Percentiles rank a stretch among this genome's conserved stretches.
phyloP scores from a whole-genome alignment of 2,113 vertebrate genomes.

The Dicerorhinus sumatrensis region DNA sequence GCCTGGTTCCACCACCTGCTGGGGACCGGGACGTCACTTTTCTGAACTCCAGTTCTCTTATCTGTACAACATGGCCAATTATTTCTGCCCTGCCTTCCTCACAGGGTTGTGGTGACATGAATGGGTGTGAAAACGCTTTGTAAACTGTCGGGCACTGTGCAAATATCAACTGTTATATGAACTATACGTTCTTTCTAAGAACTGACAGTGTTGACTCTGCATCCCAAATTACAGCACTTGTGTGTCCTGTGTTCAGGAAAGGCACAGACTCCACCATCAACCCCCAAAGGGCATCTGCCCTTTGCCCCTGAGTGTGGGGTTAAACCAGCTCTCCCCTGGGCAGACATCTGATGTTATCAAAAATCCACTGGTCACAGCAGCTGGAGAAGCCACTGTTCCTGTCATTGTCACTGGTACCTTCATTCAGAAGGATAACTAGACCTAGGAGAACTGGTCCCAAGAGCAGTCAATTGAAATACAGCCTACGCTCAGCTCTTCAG shows the following conservation, averaged over 20 bases:
- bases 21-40: background rate
- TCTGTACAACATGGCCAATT: background rate
- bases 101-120: background rate
- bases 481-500: background rate
- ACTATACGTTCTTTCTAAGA: background rate
- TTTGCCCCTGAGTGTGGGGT: background rate
- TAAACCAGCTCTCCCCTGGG: constrained; percentile 4
- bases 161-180: background rate
- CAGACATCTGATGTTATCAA: constrained; percentile 61
- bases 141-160: background rate
- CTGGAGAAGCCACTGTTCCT: constrained; percentile 22
- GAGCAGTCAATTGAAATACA: background rate
- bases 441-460: background rate
- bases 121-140: background rate
- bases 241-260: background rate
- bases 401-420: background rate
- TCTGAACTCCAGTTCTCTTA: background rate
- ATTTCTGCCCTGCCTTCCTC: background rate
- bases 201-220: background rate
- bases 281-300: background rate
- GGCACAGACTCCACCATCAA: background rate
- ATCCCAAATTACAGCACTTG: background rate
- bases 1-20: background rate
- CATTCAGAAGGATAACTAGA: constrained; percentile 44
- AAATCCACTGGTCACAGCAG: constrained; percentile 64